Conservation (phyloP, 2,113 vertebrate genomes). For the Sceloporus tristichus region DNA sequence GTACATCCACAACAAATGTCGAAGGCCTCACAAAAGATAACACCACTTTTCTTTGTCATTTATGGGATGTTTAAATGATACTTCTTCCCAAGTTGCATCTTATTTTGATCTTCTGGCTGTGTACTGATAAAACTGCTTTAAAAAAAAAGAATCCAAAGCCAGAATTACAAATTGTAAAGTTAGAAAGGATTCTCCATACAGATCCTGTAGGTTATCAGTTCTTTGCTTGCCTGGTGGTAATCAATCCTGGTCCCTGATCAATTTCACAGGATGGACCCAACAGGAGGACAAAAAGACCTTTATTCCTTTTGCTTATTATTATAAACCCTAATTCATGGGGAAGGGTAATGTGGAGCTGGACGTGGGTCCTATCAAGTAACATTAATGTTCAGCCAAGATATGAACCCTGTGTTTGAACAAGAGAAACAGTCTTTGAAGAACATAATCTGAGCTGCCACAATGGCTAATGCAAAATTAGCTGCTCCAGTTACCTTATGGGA, state of each 20-base stretch:
- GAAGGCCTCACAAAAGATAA: neutral
- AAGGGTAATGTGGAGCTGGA: conserved; percentile 72
- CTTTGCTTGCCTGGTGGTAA: conserved; percentile 63
- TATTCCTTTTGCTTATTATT: conserved; percentile 60
- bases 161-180: conserved; percentile 58
- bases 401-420: conserved; percentile 69
- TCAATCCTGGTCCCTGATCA: conserved; percentile 68
- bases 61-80: neutral
- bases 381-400: conserved; percentile 75
- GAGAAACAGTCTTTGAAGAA: conserved; percentile 77
- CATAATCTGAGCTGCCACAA: conserved; percentile 74
- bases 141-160: neutral
- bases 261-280: conserved; percentile 64
- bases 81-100: neutral
- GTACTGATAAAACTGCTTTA: conserved; percentile 60
- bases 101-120: conserved; percentile 44
- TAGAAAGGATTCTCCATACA: conserved; percentile 49
- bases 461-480: conserved; percentile 68
- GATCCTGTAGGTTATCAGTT: conserved; percentile 66
- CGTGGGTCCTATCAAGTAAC: conserved; percentile 76
- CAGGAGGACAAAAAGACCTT: conserved; percentile 75
- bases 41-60: conserved; percentile 32
- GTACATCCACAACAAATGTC: neutral
- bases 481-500: conserved; percentile 72
- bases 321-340: conserved; percentile 48